phyloP scores from a whole-genome alignment of 2,888 invertebrate genomes.

The Scaeva pyrastri region DNA sequence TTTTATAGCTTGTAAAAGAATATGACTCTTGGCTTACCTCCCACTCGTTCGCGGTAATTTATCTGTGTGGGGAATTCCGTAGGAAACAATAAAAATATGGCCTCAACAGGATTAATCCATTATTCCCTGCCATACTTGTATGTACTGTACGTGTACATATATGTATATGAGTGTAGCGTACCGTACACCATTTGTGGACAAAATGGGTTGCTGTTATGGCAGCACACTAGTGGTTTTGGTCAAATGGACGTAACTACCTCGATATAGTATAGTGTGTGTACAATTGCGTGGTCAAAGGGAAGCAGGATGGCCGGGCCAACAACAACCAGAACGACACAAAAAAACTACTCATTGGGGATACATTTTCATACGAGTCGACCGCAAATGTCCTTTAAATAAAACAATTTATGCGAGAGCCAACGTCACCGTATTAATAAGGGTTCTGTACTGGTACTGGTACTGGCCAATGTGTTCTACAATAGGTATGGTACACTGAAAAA shows the following conservation, averaged over 20 bases:
- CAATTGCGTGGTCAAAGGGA: slow-evolving; percentile 46
- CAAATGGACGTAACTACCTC: slow-evolving; percentile 58
- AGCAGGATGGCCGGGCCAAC: slow-evolving; percentile 16
- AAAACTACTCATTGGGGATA: slow-evolving; percentile 67
- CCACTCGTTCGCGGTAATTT: slow-evolving; percentile 69
- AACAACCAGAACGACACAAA: slow-evolving; percentile 5
- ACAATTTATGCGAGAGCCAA: slow-evolving; percentile 65
- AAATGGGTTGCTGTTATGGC: slow-evolving; percentile 38
- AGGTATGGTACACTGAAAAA: slow-evolving; percentile 34
- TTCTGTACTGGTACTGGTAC: no score
- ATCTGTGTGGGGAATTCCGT: slow-evolving; percentile 69
- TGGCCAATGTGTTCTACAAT: slow-evolving; percentile 7
- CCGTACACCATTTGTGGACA: slow-evolving; percentile 45
- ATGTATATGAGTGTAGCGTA: not conserved
- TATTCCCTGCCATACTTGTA: no score
- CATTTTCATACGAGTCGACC: slow-evolving; percentile 69
- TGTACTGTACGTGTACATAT: no score
- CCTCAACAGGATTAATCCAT: slow-evolving; percentile 83
- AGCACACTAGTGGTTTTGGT: slow-evolving; percentile 53
- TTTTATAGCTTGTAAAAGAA: slow-evolving; percentile 67
- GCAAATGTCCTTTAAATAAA: slow-evolving; percentile 70
- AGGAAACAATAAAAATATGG: slow-evolving; percentile 82
- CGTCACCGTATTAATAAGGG: slow-evolving; percentile 54
- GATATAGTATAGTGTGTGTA: slow-evolving; percentile 25
- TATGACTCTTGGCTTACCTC: slow-evolving; percentile 53